phyloP scores from a whole-genome alignment of 2,888 invertebrate genomes.

The Leistus spinibarbis region DNA sequence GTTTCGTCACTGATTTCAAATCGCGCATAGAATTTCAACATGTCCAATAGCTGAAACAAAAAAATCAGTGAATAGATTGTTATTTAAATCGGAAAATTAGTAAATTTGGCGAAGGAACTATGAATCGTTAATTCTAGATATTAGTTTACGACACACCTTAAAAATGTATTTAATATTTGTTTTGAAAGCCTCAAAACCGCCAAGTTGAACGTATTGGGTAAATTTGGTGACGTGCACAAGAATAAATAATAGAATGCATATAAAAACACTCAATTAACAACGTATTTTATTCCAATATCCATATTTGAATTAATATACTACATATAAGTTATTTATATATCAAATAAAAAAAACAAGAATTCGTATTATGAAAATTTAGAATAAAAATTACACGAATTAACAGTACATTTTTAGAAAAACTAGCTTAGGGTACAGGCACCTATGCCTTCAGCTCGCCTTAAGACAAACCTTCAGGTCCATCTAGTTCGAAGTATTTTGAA shows the following conservation, averaged over 20 bases:
- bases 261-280: neutral
- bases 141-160: neutral
- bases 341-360: too few relatives aligned
- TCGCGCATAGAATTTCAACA: constrained; percentile 93
- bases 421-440: too few relatives aligned
- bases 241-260: neutral
- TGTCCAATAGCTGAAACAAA: constrained; percentile 79
- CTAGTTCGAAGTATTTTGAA: too few relatives aligned
- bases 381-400: too few relatives aligned
- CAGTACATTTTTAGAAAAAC: too few relatives aligned
- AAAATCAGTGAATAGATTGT: neutral
- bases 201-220: neutral
- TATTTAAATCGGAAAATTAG: neutral
- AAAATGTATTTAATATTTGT: neutral
- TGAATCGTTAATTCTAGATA: neutral
- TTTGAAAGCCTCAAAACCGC: neutral
- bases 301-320: neutral
- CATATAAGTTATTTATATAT: too few relatives aligned
- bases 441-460: too few relatives aligned
- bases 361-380: too few relatives aligned
- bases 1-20: constrained; percentile 98
- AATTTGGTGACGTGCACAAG: neutral
- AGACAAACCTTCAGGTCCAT: too few relatives aligned
- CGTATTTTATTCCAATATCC: too few relatives aligned
- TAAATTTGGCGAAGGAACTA: neutral